These are phyloP conservation scores for Crenichthys baileyi DNA, from an alignment of 2,797 vertebrate species.

Conservation along the genomic window DNA sequence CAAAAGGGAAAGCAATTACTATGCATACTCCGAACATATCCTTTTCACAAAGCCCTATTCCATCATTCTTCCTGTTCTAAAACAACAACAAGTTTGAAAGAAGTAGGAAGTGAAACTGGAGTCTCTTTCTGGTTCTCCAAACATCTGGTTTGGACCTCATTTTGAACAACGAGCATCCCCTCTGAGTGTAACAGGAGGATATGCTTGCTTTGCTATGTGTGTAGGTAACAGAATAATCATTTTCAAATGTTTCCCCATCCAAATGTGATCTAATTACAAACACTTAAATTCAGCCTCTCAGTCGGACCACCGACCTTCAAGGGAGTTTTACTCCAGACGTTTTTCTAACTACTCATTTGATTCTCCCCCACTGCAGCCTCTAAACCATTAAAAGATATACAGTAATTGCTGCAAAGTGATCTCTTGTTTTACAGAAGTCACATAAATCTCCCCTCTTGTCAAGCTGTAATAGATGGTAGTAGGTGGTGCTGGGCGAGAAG, in stretches of 20 bases:
- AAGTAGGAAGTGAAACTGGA: slow-evolving; percentile 78
- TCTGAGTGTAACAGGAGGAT: slow-evolving; percentile 72
- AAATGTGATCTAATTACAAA: slow-evolving; percentile 78
- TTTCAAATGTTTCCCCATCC: slow-evolving; percentile 79
- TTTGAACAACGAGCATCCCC: slow-evolving; percentile 78
- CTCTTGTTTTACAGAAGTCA: slow-evolving; percentile 91
- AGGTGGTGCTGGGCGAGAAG: slow-evolving; percentile 70
- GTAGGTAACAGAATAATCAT: slow-evolving; percentile 81
- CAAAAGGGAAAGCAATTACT: slow-evolving; percentile 76
- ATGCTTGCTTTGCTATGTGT: slow-evolving; percentile 54
- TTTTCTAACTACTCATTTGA: slow-evolving; percentile 73
- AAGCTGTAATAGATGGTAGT: slow-evolving; percentile 85
- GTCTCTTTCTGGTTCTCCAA: slow-evolving; percentile 66
- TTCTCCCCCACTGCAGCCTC: slow-evolving; percentile 72
- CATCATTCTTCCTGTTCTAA: slow-evolving; percentile 68
- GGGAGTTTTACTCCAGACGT: slow-evolving; percentile 54
- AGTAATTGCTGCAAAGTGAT: slow-evolving; percentile 90
- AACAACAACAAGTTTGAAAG: slow-evolving; percentile 74
- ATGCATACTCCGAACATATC: slow-evolving; percentile 74
- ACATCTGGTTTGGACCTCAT: slow-evolving; percentile 77
- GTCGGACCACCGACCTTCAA: slow-evolving; percentile 69
- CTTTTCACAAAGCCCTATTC: slow-evolving; percentile 71
- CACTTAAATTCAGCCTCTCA: slow-evolving; percentile 71
- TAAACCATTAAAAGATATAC: slow-evolving; percentile 71
- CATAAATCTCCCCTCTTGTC: slow-evolving; percentile 86